A percentile compares a stretch with the other conserved stretches of the same genome.
Evolutionary conservation across 1,140 invertebrate species (phyloP).

Genomic region (Macrobrachium nipponense): DNA sequence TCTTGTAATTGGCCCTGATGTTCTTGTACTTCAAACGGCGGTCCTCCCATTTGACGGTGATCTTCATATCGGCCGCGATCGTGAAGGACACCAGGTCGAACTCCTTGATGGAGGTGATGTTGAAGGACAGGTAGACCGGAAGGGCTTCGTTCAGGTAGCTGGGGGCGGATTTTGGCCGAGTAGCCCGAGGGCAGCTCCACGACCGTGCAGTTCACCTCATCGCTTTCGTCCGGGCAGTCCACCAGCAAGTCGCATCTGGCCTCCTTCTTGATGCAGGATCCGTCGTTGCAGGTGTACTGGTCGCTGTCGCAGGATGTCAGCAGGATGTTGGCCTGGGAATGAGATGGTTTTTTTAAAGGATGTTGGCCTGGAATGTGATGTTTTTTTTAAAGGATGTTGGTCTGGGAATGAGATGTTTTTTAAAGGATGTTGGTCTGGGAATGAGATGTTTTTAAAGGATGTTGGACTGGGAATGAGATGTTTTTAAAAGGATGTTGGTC

Average conservation of each 20-base stretch:
- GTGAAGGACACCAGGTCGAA: constrained; percentile 36
- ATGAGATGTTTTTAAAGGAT: too few relatives aligned
- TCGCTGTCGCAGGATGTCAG: constrained; percentile 44
- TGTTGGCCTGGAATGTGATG: too few relatives aligned
- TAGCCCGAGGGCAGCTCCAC: constrained; percentile 13
- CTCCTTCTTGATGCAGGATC: constrained; percentile 34
- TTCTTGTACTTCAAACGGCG: constrained; percentile 25
- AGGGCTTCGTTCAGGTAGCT: neutral
- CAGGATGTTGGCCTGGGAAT: constrained; percentile 23
- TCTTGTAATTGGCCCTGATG: constrained; percentile 3
- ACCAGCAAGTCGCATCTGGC: constrained; percentile 31
- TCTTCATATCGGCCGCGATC: constrained; percentile 20
- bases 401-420: too few relatives aligned
- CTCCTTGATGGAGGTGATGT: constrained; percentile 33
- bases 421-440: too few relatives aligned
- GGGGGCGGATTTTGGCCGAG: constrained; percentile 27
- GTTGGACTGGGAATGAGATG: too few relatives aligned
- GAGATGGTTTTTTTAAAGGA: too few relatives aligned
- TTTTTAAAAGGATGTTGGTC: too few relatives aligned
- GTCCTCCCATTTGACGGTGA: constrained; percentile 28
- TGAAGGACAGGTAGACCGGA: constrained; percentile 19
- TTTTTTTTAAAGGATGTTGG: too few relatives aligned
- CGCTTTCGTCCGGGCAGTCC: constrained; percentile 41
- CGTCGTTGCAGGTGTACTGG: constrained; percentile 44
- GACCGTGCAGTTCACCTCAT: constrained; percentile 45